Percentiles rank a stretch among this genome's conserved stretches.
phyloP scores from a whole-genome alignment of 1,140 invertebrate species.

The Diabrotica undecimpunctata region DNA sequence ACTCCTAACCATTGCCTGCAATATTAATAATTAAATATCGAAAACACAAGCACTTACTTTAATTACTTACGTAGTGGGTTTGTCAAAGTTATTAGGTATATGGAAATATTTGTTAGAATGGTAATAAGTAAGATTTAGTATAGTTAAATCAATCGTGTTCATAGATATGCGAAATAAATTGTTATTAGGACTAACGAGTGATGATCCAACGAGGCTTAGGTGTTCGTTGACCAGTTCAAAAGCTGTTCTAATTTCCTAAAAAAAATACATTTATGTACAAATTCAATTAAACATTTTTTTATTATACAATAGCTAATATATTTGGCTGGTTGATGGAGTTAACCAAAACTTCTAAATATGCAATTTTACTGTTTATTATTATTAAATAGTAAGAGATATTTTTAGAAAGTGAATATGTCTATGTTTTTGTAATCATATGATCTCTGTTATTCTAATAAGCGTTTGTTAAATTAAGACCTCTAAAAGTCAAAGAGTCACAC shows the following conservation, averaged over 20 bases:
- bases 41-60: too few relatives aligned
- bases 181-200: neutral
- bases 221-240: constrained; percentile 21
- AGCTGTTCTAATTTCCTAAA: constrained; percentile 22
- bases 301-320: too few relatives aligned
- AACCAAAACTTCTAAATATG: too few relatives aligned
- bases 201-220: constrained; percentile 14
- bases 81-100: neutral
- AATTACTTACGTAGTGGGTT: neutral
- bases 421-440: too few relatives aligned
- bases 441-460: too few relatives aligned
- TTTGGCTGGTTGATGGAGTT: too few relatives aligned
- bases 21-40: neutral
- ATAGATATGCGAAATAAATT: constrained; percentile 17
- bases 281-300: neutral
- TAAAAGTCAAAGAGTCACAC: too few relatives aligned
- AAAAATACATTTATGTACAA: constrained; percentile 5
- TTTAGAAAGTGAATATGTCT: too few relatives aligned
- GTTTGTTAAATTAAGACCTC: too few relatives aligned
- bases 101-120: constrained; percentile 8
- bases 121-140: constrained; percentile 18
- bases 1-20: neutral
- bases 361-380: too few relatives aligned
- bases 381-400: too few relatives aligned
- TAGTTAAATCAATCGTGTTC: constrained; percentile 21